Base-by-base conservation (phyloP, 2,113 vertebrate species). In the Amia ocellicauda region DNA sequence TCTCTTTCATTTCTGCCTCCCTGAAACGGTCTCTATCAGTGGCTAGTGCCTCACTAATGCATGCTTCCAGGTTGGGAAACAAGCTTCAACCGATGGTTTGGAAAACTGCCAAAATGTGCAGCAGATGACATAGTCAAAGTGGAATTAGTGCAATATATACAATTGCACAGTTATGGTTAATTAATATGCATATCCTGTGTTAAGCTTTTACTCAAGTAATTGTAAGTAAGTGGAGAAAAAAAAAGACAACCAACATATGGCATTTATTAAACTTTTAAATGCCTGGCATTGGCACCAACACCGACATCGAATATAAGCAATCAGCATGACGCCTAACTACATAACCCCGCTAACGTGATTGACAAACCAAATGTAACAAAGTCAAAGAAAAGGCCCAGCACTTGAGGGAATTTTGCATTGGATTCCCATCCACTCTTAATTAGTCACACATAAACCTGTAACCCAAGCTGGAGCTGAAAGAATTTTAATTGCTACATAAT, bases 401-500 rank as follows among this genome's bases (percentile, higher is more conserved):
- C 69, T 76, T 70, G 75, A 67, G 64, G 69, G 72, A 69, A 77
- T 73, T 70, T 67, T 69, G 78, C 75, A 69, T 66, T 73, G 76
- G 71, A 70, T 84, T 79, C 72, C 72, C 63, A 63, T 78, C 66
- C 61, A 69, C 74, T 85, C 79, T 82, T 83, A 86, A 85, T 84
- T 77, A 81, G 77, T 71, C 74, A 77, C 54, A 60, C 70, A 72
- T 71, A 82, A 83, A 82, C 78, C 77, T 83, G 75, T 77, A 79
- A 81, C 78, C 74, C 66, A 68, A 80, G 69, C 69, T 49, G 62
- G 10, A 66, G 68, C 72, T 80, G 77, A 74, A 70, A 71, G 74
- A 75, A 73, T 83, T 83, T 78, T 75, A 85, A 85, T 85, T 83
- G 76, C 81, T 76, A 77, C 78, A 84, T 82, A 84, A 84, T 81